phyloP scores from a whole-genome alignment of 23 tunicate genomes.

The Botrylloides violaceus region DNA sequence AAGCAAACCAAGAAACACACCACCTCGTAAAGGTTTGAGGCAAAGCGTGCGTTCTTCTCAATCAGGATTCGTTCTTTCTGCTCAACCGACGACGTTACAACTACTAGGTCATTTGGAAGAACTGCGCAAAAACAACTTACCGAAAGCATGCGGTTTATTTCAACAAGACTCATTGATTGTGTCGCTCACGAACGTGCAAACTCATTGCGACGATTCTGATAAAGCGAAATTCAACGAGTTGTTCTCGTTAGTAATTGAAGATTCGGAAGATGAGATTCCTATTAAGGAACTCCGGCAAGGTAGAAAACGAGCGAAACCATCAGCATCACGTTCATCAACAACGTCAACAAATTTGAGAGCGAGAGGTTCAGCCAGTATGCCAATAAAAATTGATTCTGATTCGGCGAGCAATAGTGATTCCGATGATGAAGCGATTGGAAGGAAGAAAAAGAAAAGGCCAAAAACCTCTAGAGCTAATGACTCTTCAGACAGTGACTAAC shows the following conservation, averaged over 20 bases:
- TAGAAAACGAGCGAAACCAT: slow-evolving; percentile 17
- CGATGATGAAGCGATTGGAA: neutral
- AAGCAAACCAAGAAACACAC: slow-evolving; percentile 68
- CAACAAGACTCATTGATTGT: slow-evolving; percentile 78
- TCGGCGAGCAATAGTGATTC: slow-evolving; percentile 19
- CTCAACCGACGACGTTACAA: slow-evolving; percentile 75
- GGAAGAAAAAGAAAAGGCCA: slow-evolving; percentile 9
- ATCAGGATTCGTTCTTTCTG: slow-evolving; percentile 10
- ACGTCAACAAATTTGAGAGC: neutral
- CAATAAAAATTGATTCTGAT: slow-evolving; percentile 14
- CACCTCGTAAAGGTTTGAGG: slow-evolving; percentile 70
- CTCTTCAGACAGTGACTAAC: slow-evolving; percentile 22
- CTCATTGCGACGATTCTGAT: slow-evolving; percentile 68
- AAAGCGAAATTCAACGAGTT: slow-evolving; percentile 72
- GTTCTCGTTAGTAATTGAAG: slow-evolving; percentile 69
- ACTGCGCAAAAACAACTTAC: slow-evolving; percentile 49
- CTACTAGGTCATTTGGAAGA: slow-evolving; percentile 78
- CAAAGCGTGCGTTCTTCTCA: slow-evolving; percentile 45
- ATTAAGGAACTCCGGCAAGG: slow-evolving; percentile 11
- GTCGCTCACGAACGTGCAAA: slow-evolving; percentile 63
- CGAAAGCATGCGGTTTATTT: slow-evolving; percentile 48
- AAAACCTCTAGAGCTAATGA: slow-evolving; percentile 3
- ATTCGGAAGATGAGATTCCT: slow-evolving; percentile 50
- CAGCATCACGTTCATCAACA: slow-evolving; percentile 10
- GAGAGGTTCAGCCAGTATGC: neutral